phyloP scores from a whole-genome alignment of 2,797 vertebrate species.

The Neopelma chrysocephalum region DNA sequence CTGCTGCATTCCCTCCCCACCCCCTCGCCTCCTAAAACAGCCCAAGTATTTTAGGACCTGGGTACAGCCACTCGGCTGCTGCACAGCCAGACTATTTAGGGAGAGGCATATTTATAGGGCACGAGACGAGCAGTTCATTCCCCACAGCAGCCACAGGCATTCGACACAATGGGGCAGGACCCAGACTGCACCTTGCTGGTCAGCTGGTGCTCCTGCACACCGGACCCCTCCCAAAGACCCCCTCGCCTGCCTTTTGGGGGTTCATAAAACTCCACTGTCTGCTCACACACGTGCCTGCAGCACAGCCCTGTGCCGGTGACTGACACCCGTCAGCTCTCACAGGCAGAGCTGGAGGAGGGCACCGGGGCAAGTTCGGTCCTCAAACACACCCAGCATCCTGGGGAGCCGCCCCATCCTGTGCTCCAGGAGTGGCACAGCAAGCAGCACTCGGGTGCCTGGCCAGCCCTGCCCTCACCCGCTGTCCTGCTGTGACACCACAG shows the following conservation, averaged over 20 bases:
- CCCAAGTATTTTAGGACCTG: constrained; percentile 16
- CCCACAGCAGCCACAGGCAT: background rate
- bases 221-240: background rate
- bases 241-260: background rate
- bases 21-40: background rate
- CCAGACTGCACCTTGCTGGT: background rate
- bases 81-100: constrained; percentile 19
- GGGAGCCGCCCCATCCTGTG: background rate
- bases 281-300: background rate
- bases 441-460: accelerated
- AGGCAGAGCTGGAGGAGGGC: background rate
- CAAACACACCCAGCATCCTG: background rate
- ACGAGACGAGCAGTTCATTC: background rate
- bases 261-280: background rate
- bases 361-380: background rate
- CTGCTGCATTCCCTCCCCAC: background rate
- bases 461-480: background rate
- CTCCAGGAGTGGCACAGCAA: background rate
- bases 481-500: background rate
- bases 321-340: background rate
- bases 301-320: background rate
- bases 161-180: accelerated
- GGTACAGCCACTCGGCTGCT: background rate
- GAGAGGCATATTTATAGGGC: constrained; percentile 46
- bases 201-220: accelerated